Conservation (phyloP, 2,888 invertebrate genomes). For the Tortrix viridana region DNA sequence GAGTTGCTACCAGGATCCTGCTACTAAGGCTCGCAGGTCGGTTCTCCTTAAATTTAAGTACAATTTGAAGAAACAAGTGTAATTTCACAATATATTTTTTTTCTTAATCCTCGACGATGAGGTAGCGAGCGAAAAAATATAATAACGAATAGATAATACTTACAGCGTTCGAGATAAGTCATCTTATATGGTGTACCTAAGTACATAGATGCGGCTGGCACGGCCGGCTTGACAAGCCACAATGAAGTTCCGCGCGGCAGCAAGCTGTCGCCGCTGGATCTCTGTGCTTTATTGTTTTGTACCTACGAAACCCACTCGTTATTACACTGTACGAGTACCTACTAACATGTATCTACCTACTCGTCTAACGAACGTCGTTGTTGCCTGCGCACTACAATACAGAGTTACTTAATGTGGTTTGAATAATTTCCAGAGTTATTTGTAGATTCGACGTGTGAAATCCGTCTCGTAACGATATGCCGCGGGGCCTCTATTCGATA, state of each 20-base stretch:
- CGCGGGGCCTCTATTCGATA: no score
- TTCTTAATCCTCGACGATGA: no score
- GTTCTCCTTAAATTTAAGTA: no score
- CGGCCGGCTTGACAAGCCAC: slow-evolving; percentile 30
- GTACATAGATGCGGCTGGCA: slow-evolving; percentile 12
- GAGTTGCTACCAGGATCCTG: no score
- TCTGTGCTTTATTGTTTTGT: slow-evolving; percentile 23
- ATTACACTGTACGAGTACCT: not conserved
- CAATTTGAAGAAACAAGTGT: no score
- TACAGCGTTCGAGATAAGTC: not conserved
- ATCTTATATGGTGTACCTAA: slow-evolving; percentile 2
- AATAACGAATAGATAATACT: no score
- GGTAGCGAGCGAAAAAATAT: no score
- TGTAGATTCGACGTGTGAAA: not conserved
- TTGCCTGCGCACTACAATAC: slow-evolving; percentile 5
- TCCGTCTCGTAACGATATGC: no score
- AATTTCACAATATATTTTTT: no score
- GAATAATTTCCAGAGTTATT: slow-evolving; percentile 2
- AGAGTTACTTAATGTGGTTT: slow-evolving; percentile 3
- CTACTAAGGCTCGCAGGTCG: no score
- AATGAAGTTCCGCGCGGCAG: slow-evolving; percentile 47
- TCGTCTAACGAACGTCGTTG: slow-evolving; percentile 7
- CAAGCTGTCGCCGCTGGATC: slow-evolving; percentile 44
- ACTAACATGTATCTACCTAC: not conserved
- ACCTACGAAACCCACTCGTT: slow-evolving; percentile 2